Evolutionary conservation across 1,140 invertebrate genomes (phyloP), one percentile per base, ranked within the genome.

Genomic region (Aphis craccivora): DNA sequence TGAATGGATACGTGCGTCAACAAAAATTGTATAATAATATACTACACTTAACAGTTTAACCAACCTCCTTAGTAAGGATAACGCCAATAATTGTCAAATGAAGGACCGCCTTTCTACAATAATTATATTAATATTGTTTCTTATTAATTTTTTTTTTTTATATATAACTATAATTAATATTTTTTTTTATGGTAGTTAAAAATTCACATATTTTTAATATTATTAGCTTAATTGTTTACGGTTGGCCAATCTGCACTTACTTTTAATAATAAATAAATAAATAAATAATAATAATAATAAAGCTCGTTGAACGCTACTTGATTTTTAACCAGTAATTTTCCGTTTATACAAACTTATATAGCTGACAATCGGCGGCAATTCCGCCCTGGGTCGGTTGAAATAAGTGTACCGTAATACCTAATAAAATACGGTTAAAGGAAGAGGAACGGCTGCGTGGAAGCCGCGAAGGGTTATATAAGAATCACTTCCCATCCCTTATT

Each of bases 321-420:
- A 89, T 53, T 51, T 53, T 3, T n/a, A 53, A 35, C 45, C 87
- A 35, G 87, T 53, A 89, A 37, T 89, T 89, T 55, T 53, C 35
- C 48, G 88, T 89, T 55, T 55, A 40, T 55, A 51, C 51, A 40
- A 55, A 89, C 88, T 40, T 35, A 23, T 55, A 30, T 6, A 23
- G 51, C 51, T 89, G 35, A 89, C 51, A 53, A 37, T 55, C 87
- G 87, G 30, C 30, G 45, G 48, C 48, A 53, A 89, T 89, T 89
- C 40, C 91, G n/a, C 23, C 25, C 45, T 53, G n/a, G 23, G n/a
- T 37, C 76, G 30, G 90, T 92, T 43, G 45, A 92, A 92, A 92
- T 92, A 92, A 92, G 91, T 83, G 91, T 92, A 51, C 43, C 45
- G 91, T 92, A 92, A 92, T 92, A 53, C 67, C 67, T 83, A 92